These are phyloP conservation scores for Vultur gryphus DNA, from an alignment of 2,797 vertebrate species.

Conservation along the genomic window DNA sequence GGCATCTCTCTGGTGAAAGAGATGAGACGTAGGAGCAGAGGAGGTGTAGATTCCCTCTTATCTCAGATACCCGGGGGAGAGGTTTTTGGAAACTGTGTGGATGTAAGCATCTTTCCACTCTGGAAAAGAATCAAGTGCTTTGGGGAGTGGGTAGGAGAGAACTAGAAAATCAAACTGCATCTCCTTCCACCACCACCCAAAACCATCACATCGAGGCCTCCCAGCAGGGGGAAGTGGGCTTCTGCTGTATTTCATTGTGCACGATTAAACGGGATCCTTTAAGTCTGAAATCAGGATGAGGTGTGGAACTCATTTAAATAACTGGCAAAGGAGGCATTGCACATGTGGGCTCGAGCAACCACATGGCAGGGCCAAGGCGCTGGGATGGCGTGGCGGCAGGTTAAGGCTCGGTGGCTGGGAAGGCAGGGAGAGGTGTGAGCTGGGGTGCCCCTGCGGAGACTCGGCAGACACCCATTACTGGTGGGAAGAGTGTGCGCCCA, in stretches of 20 bases:
- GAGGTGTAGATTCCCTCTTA: background rate
- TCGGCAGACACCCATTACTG: rapidly evolving
- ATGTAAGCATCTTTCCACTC: background rate
- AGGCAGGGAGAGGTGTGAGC: background rate
- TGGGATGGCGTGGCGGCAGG: rapidly evolving
- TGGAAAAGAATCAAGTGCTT: background rate
- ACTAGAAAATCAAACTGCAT: background rate
- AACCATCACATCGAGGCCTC: background rate
- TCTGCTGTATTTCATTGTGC: background rate
- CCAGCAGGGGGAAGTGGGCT: background rate
- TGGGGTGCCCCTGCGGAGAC: background rate
- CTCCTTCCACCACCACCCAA: background rate
- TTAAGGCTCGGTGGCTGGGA: background rate
- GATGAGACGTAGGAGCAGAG: background rate
- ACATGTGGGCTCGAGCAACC: rapidly evolving
- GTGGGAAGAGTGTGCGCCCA: rapidly evolving
- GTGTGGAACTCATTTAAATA: background rate
- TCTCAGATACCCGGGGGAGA: background rate
- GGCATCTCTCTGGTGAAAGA: background rate
- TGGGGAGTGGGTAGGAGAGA: background rate
- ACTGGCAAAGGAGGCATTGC: background rate
- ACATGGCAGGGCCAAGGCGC: rapidly evolving
- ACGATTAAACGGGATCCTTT: rapidly evolving
- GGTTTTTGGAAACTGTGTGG: background rate
- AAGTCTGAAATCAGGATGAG: background rate